Base-by-base conservation (phyloP, 1,140 invertebrate genomes). In the Lepidurus apus region DNA sequence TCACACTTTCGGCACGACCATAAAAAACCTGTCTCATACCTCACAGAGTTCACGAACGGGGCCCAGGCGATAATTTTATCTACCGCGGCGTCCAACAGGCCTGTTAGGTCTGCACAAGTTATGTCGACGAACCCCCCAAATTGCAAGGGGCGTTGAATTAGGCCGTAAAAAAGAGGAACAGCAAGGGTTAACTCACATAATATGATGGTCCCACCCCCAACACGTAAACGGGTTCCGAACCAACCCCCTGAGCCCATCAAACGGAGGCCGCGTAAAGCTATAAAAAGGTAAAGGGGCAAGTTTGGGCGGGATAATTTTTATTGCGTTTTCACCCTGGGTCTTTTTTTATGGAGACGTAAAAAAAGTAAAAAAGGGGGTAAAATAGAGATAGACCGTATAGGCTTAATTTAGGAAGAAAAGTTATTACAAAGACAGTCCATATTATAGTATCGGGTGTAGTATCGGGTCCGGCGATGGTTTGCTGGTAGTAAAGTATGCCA, bases 261-360 rank as follows among this genome's bases (percentile, higher is more conserved):
- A 65, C 10, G 53, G 17, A 65, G 13, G 53, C 21, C 53, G 53
- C 53, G 53, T 65, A 1, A 4, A 17, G 21, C 13, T 65, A 17
- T 17, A 13, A 65, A n/a, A 65, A 13, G 53, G 8, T 7, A 6
- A 65, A 65, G 21, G 53, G 53, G 53, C 13, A 21, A 21, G 53
- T n/a, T 7, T 13, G 53, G 17, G 53, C 17, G 53, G 21, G 21
- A 21, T 7, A 21, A 5, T 13, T 9, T 65, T 65, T 65, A 65
- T 65, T 13, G 21, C 21, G 17, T 65, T 21, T 65, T 65, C 53
- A 65, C 53, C 53, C 53, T 65, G 53, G 13, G 7, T 65, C 21
- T 65, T 21, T 9, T 65, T 65, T 65, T 65, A 65, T 65, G 53
- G 53, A 21, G 53, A 65, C 53, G 21, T 65, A 65, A 65, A 65